Conservation (phyloP, 2,888 invertebrate species). For the Callinectes sapidus region DNA sequence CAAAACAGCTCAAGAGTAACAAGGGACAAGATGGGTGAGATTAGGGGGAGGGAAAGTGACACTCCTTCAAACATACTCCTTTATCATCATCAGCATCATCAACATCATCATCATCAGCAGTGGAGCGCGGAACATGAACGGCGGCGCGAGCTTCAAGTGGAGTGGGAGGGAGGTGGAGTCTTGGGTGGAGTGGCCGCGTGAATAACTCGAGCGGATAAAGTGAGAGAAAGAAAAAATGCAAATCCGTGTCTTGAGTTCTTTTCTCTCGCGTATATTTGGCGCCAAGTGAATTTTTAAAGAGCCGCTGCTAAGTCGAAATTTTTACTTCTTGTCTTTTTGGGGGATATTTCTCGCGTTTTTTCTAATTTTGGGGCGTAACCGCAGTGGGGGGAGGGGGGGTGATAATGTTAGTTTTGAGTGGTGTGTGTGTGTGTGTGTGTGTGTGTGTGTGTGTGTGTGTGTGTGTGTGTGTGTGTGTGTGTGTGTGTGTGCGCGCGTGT, state of each 20-base stretch:
- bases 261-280: neutral
- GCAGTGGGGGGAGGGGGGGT: neutral
- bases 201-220: neutral
- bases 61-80: neutral
- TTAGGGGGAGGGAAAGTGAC: constrained; percentile 26
- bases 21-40: neutral
- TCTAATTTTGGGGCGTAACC: neutral
- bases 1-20: neutral
- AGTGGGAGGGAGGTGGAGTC: neutral
- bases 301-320: neutral
- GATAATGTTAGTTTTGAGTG: neutral
- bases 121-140: neutral
- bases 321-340: neutral
- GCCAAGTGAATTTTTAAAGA: neutral
- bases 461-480: constrained; percentile 41
- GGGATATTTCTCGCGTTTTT: neutral
- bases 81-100: neutral
- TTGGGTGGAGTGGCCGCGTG: neutral
- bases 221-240: neutral
- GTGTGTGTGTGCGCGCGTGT: neutral
- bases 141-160: neutral
- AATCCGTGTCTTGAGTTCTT: neutral
- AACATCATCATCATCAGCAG: neutral
- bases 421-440: constrained; percentile 13
- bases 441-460: too few species aligned